Conservation (phyloP, 2,888 invertebrate species). For the Patella ulyssiponensis region DNA sequence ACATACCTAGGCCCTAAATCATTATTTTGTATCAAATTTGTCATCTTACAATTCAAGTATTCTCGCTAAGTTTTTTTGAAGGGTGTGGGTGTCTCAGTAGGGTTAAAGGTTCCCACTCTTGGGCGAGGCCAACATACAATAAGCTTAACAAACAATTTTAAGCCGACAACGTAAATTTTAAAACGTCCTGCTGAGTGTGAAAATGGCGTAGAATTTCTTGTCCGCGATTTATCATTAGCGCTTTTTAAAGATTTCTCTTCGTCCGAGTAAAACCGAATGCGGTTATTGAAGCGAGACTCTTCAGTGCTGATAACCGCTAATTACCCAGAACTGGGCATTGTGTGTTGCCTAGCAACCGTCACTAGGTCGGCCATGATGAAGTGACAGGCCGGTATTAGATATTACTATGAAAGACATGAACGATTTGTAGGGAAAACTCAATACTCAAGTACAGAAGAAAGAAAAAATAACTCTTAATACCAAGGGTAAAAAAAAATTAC, state of each 20-base stretch:
- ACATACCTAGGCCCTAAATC: too few species aligned
- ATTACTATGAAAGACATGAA: too few species aligned
- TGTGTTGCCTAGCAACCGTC: constrained; percentile 7
- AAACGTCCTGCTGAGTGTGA: not conserved
- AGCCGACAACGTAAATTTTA: not conserved
- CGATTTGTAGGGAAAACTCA: too few species aligned
- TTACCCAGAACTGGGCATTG: constrained; percentile 5
- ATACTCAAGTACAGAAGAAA: too few species aligned
- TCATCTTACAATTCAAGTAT: too few species aligned
- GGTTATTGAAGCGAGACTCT: constrained; percentile 1
- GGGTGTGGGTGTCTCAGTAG: too few species aligned
- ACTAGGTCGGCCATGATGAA: constrained; percentile 12
- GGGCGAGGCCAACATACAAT: too few species aligned
- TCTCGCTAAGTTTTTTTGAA: too few species aligned
- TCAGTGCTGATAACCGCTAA: constrained; percentile 6
- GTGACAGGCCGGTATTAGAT: constrained; percentile 2
- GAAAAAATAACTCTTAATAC: too few species aligned
- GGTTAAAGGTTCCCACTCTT: too few species aligned
- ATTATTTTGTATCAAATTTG: too few species aligned
- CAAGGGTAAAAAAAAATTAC: too few species aligned
- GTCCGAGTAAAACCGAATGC: constrained; percentile 7
- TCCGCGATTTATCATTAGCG: not conserved
- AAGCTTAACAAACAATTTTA: not conserved
- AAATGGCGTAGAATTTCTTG: not conserved
- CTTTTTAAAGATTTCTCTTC: constrained; percentile 9